These are phyloP conservation scores for Archegozetes longisetosus DNA, from an alignment of 1,140 invertebrate species.

Conservation along the genomic window DNA sequence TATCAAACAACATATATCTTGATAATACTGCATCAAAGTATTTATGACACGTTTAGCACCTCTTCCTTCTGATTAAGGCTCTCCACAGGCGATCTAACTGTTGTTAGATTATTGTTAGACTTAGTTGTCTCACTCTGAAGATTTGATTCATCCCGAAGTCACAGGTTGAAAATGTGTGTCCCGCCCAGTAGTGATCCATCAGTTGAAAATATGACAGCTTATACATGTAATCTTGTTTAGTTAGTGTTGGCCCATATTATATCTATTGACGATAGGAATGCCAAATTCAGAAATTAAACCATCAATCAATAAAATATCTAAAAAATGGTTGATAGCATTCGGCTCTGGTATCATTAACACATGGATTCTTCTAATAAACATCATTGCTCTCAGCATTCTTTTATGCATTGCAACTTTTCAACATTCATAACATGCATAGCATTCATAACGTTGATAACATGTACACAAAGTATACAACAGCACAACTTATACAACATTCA, in stretches of 20 bases:
- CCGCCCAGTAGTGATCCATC: not conserved
- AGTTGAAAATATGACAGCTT: not conserved
- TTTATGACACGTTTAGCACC: not conserved
- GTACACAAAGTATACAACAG: too few species aligned
- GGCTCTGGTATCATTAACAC: not conserved
- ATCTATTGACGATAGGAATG: not conserved
- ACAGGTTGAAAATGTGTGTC: not conserved
- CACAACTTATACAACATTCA: too few species aligned
- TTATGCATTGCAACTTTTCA: not conserved
- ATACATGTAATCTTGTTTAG: not conserved
- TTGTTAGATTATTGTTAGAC: not conserved
- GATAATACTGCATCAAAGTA: not conserved
- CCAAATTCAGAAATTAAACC: not conserved
- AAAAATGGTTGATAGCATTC: not conserved
- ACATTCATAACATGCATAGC: not conserved
- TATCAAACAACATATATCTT: not conserved
- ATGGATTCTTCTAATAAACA: not conserved
- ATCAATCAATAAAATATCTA: not conserved
- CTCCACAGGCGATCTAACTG: not conserved
- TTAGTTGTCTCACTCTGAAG: not conserved
- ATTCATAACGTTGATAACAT: too few species aligned
- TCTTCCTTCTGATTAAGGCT: not conserved
- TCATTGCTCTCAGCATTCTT: not conserved
- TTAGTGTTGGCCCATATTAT: not conserved
- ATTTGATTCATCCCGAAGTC: not conserved